Percentiles rank a stretch among this genome's conserved stretches.
Conservation (phyloP, 2,113 vertebrate genomes). For the Geococcyx californianus region DNA sequence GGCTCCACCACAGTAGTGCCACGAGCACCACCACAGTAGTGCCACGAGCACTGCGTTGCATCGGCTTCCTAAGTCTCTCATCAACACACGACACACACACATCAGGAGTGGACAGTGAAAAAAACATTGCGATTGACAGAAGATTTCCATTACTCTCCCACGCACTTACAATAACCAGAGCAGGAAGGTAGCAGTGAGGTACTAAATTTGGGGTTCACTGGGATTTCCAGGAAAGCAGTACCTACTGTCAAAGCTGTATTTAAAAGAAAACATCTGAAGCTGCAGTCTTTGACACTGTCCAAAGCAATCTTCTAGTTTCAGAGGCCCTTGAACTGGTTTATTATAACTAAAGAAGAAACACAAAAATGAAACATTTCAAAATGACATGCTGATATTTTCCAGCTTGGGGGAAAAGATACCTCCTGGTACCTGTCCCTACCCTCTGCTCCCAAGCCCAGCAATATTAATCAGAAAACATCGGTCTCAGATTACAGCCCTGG, state of each 20-base stretch:
- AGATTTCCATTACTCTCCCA: background rate
- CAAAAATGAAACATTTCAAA: background rate
- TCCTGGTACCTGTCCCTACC: background rate
- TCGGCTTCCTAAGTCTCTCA: background rate
- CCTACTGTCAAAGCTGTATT: background rate
- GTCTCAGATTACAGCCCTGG: background rate
- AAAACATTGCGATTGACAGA: rapidly evolving
- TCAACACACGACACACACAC: background rate
- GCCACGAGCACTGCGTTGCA: background rate
- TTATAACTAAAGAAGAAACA: background rate
- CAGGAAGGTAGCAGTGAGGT: background rate
- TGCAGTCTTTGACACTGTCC: background rate
- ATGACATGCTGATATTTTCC: background rate
- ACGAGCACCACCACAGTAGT: background rate
- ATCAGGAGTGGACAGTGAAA: background rate
- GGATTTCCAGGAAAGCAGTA: background rate
- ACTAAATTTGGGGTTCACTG: background rate
- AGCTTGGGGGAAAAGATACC: background rate
- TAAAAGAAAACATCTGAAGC: background rate
- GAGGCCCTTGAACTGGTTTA: background rate
- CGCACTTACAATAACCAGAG: background rate
- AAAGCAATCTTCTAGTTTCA: background rate
- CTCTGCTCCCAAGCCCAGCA: background rate
- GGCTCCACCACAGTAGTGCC: background rate
- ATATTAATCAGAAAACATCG: background rate